A percentile compares a stretch with the other conserved stretches of the same genome.
phyloP scores from a whole-genome alignment of 2,888 invertebrate genomes.

The Rhimphoctona megacephalus region DNA sequence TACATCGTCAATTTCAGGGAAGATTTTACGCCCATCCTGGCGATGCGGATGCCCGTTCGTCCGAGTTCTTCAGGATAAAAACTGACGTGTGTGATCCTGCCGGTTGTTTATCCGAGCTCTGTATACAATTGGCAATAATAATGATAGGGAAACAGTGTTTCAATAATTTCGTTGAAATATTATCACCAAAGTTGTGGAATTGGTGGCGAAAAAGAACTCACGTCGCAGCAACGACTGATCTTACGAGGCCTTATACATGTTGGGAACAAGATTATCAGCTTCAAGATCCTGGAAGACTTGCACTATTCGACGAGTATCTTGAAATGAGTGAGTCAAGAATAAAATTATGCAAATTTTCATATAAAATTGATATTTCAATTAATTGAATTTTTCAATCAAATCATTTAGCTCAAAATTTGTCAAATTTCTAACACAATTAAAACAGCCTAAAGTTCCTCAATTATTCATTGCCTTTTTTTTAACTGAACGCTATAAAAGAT shows the following conservation, averaged over 20 bases:
- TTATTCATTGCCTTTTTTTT: no score
- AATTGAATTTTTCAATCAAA: not conserved
- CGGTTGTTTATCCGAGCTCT: constrained; percentile 96
- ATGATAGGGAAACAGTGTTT: constrained; percentile 98
- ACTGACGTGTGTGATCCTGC: constrained; percentile 96
- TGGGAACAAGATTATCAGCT: constrained; percentile 99
- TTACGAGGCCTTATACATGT: constrained; percentile 90
- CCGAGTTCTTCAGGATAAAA: constrained; percentile 92
- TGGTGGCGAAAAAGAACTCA: constrained; percentile 95
- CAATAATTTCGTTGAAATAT: constrained; percentile 96
- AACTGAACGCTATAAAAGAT: not conserved
- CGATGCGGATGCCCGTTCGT: constrained; percentile 90
- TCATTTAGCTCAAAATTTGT: not conserved
- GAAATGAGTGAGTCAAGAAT: constrained; percentile 94
- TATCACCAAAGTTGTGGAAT: constrained; percentile 95
- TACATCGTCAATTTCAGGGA: constrained; percentile 87
- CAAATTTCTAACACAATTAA: not conserved
- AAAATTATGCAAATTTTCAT: not conserved
- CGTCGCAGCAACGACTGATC: constrained; percentile 91
- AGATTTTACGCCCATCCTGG: constrained; percentile 96
- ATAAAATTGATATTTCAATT: not conserved
- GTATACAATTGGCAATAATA: constrained; percentile 96
- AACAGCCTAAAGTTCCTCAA: not conserved
- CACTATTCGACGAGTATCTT: constrained; percentile 97
- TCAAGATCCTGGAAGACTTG: constrained; percentile 94